Conservation (phyloP, 2,113 vertebrate genomes). For the Oncorhynchus kisutch region DNA sequence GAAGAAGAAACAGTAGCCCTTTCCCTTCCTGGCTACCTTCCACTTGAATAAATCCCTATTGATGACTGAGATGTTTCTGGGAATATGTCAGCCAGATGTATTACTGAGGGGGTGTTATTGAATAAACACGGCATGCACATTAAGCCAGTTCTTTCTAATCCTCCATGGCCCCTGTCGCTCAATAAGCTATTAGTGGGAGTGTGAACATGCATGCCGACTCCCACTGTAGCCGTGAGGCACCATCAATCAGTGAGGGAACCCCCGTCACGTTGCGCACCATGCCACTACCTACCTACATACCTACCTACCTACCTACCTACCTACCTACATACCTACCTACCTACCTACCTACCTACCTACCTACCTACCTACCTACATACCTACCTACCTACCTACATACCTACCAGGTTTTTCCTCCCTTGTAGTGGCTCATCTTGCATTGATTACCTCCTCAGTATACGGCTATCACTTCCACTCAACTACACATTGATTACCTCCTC, state of each 20-base stretch:
- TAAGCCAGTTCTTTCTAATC: constrained; percentile 66
- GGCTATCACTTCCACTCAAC: too few relatives aligned
- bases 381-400: too few relatives aligned
- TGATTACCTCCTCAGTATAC: neutral
- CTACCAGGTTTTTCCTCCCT: neutral
- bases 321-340: neutral
- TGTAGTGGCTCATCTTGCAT: neutral
- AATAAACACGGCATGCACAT: constrained; percentile 59
- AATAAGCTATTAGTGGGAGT: constrained; percentile 76
- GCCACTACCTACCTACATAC: neutral
- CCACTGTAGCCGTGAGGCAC: constrained; percentile 49
- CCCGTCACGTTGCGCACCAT: constrained; percentile 17
- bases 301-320: neutral
- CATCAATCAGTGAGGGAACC: constrained; percentile 65
- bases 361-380: neutral
- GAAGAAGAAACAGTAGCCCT: constrained; percentile 8
- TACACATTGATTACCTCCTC: too few relatives aligned
- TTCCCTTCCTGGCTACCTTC: constrained; percentile 9
- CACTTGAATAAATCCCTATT: constrained; percentile 64
- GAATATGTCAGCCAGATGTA: constrained; percentile 67
- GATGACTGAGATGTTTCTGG: constrained; percentile 71
- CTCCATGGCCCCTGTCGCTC: constrained; percentile 62
- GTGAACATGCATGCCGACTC: constrained; percentile 69
- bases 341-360: neutral
- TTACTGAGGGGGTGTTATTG: constrained; percentile 45